A percentile compares a stretch with the other conserved stretches of the same genome.
Conservation (phyloP, 2,888 invertebrate genomes). For the Odontocolon sp. region DNA sequence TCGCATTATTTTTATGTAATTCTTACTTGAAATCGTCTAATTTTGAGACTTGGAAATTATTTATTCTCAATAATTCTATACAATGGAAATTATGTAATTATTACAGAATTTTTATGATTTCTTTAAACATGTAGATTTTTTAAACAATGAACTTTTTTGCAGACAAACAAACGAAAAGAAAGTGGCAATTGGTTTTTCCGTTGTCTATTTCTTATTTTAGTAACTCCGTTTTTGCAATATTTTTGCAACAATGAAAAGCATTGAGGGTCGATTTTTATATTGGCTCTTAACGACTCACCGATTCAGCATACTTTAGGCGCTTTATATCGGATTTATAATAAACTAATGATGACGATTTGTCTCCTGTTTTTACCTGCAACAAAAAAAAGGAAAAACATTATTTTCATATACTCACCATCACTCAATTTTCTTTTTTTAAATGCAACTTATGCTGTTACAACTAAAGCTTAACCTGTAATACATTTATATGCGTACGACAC, state of each 20-base stretch:
- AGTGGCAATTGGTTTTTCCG: too few species aligned
- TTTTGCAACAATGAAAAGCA: slow-evolving; percentile 4
- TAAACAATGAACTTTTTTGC: too few species aligned
- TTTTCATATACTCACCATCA: too few species aligned
- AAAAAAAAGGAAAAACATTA: slow-evolving; percentile 56
- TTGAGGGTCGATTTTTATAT: slow-evolving; percentile 33
- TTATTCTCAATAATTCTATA: too few species aligned
- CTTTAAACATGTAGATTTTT: too few species aligned
- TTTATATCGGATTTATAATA: slow-evolving; percentile 45
- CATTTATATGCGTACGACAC: background rate
- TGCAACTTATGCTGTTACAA: slow-evolving; percentile 5
- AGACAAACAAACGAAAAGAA: too few species aligned
- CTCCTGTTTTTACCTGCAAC: slow-evolving; percentile 72
- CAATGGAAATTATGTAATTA: too few species aligned
- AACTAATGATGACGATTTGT: slow-evolving; percentile 51
- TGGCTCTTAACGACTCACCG: slow-evolving; percentile 56
- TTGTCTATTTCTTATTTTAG: background rate
- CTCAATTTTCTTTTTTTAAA: too few species aligned
- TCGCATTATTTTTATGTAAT: too few species aligned
- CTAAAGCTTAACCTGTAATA: background rate
- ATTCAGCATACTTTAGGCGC: slow-evolving; percentile 30
- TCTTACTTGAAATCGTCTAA: too few species aligned
- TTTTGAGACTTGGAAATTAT: too few species aligned
- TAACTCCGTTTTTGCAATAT: background rate
- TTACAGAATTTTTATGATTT: too few species aligned